phyloP scores from a whole-genome alignment of 2,888 invertebrate genomes.

The Alloscopus bannaensis region DNA sequence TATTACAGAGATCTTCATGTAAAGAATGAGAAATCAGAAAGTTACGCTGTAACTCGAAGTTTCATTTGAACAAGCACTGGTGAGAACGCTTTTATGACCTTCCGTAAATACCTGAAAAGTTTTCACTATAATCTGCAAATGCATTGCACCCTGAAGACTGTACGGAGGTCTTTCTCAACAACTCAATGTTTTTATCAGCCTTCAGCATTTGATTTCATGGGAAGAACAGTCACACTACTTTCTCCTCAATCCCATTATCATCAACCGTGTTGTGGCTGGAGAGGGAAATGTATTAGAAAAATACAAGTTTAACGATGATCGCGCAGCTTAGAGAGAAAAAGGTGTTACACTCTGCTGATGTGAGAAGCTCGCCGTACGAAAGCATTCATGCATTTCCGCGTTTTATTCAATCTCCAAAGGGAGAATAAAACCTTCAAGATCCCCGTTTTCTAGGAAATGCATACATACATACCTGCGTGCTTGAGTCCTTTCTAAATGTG shows the following conservation, averaged over 20 bases:
- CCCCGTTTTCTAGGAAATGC: conserved; percentile 1
- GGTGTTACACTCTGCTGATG: background rate
- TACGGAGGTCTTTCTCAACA: background rate
- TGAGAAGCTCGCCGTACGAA: conserved; percentile 19
- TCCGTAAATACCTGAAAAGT: too few species aligned
- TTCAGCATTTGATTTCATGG: conserved; percentile 12
- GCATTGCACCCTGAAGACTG: too few species aligned
- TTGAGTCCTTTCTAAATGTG: conserved; percentile 22
- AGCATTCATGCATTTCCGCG: conserved; percentile 31
- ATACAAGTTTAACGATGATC: too few species aligned
- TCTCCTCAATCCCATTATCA: conserved; percentile 9
- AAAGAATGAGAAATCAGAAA: too few species aligned
- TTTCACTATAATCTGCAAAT: too few species aligned
- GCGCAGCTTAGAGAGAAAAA: background rate
- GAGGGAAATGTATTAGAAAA: background rate
- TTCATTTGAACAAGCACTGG: too few species aligned
- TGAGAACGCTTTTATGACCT: too few species aligned
- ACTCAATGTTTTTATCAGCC: conserved; percentile 7
- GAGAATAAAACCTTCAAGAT: conserved; percentile 32
- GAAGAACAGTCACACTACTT: conserved; percentile 7
- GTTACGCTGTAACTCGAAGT: too few species aligned
- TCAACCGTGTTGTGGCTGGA: conserved; percentile 16
- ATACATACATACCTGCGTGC: too few species aligned
- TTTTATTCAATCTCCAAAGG: conserved; percentile 34
- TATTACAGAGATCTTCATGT: too few species aligned